phyloP scores from a whole-genome alignment of 2,888 invertebrate genomes.

The Lithophane ornitopus region DNA sequence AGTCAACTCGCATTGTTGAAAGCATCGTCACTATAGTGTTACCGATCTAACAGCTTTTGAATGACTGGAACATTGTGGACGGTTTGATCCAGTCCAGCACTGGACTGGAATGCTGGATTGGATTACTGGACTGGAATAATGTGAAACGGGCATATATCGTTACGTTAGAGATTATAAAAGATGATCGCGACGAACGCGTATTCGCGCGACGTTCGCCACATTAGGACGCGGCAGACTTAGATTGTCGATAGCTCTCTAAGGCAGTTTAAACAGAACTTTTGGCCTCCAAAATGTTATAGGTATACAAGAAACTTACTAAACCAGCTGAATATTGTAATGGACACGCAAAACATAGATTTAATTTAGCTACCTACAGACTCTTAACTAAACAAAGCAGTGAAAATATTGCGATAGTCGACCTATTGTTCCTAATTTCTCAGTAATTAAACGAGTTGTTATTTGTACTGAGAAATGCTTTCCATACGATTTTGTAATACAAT shows the following conservation, averaged over 20 bases:
- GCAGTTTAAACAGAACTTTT: constrained; percentile 8
- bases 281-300: constrained; percentile 24
- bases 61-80: too few species aligned
- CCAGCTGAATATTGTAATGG: constrained; percentile 14
- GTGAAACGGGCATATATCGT: too few species aligned
- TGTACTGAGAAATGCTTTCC: constrained; percentile 8
- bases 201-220: too few species aligned
- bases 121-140: too few species aligned
- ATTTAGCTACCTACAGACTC: background rate
- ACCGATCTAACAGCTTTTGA: too few species aligned
- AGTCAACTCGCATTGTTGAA: too few species aligned
- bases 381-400: constrained; percentile 11
- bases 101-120: too few species aligned
- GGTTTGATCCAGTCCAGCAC: too few species aligned
- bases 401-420: constrained; percentile 1
- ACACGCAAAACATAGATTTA: constrained; percentile 23
- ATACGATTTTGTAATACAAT: constrained; percentile 1
- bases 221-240: background rate
- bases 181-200: too few species aligned
- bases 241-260: constrained; percentile 20
- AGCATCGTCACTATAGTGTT: too few species aligned
- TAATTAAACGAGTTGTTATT: constrained; percentile 8
- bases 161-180: background rate
- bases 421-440: constrained; percentile 40
- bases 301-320: background rate